These are phyloP conservation scores for Sylvilagus bachmani DNA, from an alignment of 2,113 vertebrate genomes.

Conservation along the genomic window DNA sequence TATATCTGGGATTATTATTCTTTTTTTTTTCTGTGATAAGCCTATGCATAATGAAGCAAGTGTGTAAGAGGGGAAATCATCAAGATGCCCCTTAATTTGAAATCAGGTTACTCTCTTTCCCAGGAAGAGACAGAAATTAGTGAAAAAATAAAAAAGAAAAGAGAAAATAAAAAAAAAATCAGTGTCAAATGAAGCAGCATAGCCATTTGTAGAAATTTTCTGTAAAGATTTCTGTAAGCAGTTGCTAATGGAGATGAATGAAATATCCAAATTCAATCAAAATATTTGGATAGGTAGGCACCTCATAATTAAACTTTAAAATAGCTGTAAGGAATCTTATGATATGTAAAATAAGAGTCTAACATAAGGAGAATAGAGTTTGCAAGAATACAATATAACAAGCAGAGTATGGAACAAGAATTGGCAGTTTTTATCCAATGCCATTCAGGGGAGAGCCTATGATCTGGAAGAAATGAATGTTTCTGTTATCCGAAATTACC, in stretches of 20 bases:
- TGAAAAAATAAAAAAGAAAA: background rate
- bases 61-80: background rate
- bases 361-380: background rate
- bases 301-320: background rate
- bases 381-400: background rate
- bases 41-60: background rate
- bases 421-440: background rate
- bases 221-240: slow-evolving; percentile 38
- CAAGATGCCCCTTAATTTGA: background rate
- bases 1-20: background rate
- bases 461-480: background rate
- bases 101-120: background rate
- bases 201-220: background rate
- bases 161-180: background rate
- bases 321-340: slow-evolving; percentile 20
- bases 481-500: background rate
- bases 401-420: background rate
- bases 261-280: slow-evolving; percentile 1
- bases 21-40: background rate
- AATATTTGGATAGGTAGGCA: background rate
- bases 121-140: background rate
- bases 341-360: background rate
- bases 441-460: background rate
- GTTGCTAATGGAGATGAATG: slow-evolving; percentile 16
- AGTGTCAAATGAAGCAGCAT: background rate